Evolutionary conservation across 2,888 invertebrate species (phyloP), one percentile per base, ranked within the genome.

Genomic region (Catocala sponsa): DNA sequence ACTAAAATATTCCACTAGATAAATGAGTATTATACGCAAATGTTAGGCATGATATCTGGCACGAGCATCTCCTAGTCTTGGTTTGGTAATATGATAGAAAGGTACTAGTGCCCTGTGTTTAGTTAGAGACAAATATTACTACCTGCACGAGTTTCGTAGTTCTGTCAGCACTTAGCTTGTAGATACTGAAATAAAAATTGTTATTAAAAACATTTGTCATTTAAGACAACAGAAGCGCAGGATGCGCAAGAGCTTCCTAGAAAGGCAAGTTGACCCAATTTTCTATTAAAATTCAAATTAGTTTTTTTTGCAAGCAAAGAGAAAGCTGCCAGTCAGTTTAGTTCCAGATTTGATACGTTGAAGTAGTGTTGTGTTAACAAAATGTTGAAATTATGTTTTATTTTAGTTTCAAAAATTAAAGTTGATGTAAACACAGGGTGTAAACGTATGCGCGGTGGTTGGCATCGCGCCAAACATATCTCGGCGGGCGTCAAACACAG

Each of bases 231-330:
- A 54, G 55, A 59, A 61, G 51, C 65, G 67, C 74, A 78, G 76
- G 66, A 71, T 83, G 80, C 80, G 81, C 84, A 79, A 68, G 66
- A 76, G 74, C 66, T 91, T 91, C 92, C 78, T 76, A 87, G 92
- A 92, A 91, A 83, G 81, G 78, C 79, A 67, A 67, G 70, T 71
- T 90, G 90, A 86, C 89, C 91, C 89, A 92, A 86, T 91, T 92
- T 90, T 90, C 86, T 86, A 88, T 89, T 76, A 86, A 90, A 89
- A 94, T 94, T 93, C 89, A 94, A 94, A 94, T 92, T 80, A 91
- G 87, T 88, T 92, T 94, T n/a, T 91, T 93, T 89, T 80, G 90
- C 90, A 64, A 66, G 82, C 70, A 83, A 90, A 92, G 92, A 92
- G 94, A 94, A 94, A 94, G 93, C 91, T 72, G 58, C 65, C 59